Evolutionary conservation across 2,888 invertebrate genomes (phyloP).

Genomic region (Erebia epiphron): DNA sequence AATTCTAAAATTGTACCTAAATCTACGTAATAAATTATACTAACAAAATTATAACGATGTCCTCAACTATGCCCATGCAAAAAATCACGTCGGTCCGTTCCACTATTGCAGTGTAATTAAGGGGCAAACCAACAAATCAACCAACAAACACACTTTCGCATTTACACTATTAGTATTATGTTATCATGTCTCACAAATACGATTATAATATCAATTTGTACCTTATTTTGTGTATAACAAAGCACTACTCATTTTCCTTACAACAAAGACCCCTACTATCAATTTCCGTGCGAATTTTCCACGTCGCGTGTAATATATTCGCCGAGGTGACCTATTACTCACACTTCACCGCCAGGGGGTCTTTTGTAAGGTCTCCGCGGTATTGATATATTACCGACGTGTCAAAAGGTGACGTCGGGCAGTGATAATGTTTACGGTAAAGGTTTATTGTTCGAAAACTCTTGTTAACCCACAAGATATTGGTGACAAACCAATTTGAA

Average conservation of each 20-base stretch:
- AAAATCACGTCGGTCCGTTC: too few relatives aligned
- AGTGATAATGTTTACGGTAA: slow-evolving; percentile 30
- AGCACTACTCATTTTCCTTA: slow-evolving; percentile 16
- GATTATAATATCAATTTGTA: background rate
- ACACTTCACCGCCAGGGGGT: slow-evolving; percentile 45
- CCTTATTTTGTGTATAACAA: slow-evolving; percentile 13
- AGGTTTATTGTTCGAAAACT: slow-evolving; percentile 25
- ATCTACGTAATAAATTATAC: too few relatives aligned
- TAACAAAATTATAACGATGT: too few relatives aligned
- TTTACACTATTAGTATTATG: too few relatives aligned
- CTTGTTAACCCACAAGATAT: background rate
- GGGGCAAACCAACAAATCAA: too few relatives aligned
- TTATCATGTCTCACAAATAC: too few relatives aligned
- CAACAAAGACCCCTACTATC: slow-evolving; percentile 37
- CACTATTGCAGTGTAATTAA: too few relatives aligned
- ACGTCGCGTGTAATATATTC: slow-evolving; percentile 47
- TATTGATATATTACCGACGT: slow-evolving; percentile 44
- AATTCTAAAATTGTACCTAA: too few relatives aligned
- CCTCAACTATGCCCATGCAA: too few relatives aligned
- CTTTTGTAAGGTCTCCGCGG: slow-evolving; percentile 41
- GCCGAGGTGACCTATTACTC: slow-evolving; percentile 45
- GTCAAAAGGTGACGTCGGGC: slow-evolving; percentile 45
- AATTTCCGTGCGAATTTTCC: slow-evolving; percentile 43
- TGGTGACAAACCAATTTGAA: too few relatives aligned
- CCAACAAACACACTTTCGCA: too few relatives aligned